A percentile compares a stretch with the other conserved stretches of the same genome.
phyloP scores from a whole-genome alignment of 1,140 invertebrate species.

The Drosophila murphyi region DNA sequence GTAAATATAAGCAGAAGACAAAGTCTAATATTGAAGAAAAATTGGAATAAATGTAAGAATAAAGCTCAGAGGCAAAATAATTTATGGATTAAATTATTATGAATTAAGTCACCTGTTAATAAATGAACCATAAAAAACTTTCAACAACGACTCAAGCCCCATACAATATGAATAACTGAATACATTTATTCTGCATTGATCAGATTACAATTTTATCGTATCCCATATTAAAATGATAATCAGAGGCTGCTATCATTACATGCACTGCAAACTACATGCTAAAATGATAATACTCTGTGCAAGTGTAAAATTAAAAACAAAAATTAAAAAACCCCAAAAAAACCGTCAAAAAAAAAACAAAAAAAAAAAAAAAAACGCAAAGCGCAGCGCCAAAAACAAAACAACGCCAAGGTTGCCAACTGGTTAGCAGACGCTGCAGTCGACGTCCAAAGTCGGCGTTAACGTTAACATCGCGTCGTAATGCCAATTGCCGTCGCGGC shows the following conservation, averaged over 20 bases:
- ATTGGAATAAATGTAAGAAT: background rate
- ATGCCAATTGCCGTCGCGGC: slow-evolving; percentile 56
- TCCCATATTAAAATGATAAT: background rate
- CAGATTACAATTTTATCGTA: background rate
- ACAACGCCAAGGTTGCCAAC: slow-evolving; percentile 76
- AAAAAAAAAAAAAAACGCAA: slow-evolving; percentile 40
- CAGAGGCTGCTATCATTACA: background rate
- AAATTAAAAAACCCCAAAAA: slow-evolving; percentile 44
- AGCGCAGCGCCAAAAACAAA: slow-evolving; percentile 62
- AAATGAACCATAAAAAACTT: background rate
- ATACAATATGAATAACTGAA: background rate
- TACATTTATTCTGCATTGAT: background rate
- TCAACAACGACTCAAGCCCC: background rate
- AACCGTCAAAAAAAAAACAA: slow-evolving; percentile 39
- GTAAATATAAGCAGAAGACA: background rate
- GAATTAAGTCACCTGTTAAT: too few species aligned
- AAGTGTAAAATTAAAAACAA: slow-evolving; percentile 31
- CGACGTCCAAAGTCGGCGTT: slow-evolving; percentile 3
- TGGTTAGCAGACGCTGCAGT: slow-evolving; percentile 61
- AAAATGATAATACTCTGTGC: slow-evolving; percentile 30
- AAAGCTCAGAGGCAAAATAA: background rate
- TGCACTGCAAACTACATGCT: background rate
- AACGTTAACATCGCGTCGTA: slow-evolving; percentile 25
- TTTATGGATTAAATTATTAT: background rate
- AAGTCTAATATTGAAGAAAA: background rate